A percentile compares a stretch with the other conserved stretches of the same genome.
phyloP scores from a whole-genome alignment of 2,113 vertebrate genomes.

The Hipposideros armiger region DNA sequence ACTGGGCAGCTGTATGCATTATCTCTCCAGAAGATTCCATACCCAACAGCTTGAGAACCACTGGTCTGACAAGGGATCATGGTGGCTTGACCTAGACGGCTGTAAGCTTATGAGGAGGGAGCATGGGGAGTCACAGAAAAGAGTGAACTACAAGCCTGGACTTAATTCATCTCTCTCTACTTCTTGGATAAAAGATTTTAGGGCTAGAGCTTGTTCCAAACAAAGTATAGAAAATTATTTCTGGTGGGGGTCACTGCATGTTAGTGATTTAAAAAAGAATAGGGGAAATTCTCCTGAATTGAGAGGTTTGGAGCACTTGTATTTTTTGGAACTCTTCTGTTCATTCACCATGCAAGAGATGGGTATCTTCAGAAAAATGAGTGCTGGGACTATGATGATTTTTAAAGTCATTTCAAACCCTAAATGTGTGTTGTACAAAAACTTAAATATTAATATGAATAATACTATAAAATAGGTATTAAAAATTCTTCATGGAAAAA shows the following conservation, averaged over 20 bases:
- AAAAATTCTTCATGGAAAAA: neutral
- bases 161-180: neutral
- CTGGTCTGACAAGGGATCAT: neutral
- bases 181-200: neutral
- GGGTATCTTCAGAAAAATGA: neutral
- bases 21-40: neutral
- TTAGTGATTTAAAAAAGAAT: neutral
- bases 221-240: neutral
- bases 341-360: neutral
- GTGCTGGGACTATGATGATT: neutral
- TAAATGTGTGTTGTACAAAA: neutral
- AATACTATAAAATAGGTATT: neutral
- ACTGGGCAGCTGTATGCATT: neutral
- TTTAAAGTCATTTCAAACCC: neutral
- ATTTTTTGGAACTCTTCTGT: neutral
- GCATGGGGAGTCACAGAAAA: too few relatives aligned
- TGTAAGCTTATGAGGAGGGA: rapidly evolving
- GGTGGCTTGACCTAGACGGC: neutral
- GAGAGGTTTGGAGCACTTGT: neutral
- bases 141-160: neutral
- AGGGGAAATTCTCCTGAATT: neutral
- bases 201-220: neutral
- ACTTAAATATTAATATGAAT: neutral
- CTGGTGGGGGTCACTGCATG: neutral
- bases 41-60: neutral